phyloP scores from a whole-genome alignment of 2,888 invertebrate genomes.

The Malacosoma neustria region DNA sequence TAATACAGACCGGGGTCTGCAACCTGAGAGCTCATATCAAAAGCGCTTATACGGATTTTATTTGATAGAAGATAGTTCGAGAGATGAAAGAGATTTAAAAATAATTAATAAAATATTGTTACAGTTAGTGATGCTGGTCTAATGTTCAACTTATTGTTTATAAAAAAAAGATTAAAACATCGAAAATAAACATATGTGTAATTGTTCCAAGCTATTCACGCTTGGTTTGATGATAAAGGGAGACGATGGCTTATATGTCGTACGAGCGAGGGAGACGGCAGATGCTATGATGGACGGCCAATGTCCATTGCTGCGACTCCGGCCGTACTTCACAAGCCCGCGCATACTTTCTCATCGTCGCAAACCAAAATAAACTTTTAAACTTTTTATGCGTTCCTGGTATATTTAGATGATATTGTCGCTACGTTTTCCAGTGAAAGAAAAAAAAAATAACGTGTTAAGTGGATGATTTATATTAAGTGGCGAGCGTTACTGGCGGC shows the following conservation, averaged over 20 bases:
- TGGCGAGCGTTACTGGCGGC: slow-evolving; percentile 51
- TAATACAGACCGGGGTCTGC: too few relatives aligned
- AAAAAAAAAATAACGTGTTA: slow-evolving; percentile 57
- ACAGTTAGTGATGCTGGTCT: too few relatives aligned
- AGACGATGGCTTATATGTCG: slow-evolving; percentile 5
- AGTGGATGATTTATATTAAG: slow-evolving; percentile 72
- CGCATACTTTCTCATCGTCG: slow-evolving; percentile 67
- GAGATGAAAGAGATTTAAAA: too few relatives aligned
- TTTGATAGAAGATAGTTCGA: too few relatives aligned
- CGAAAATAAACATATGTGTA: slow-evolving; percentile 42
- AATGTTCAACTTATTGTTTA: too few relatives aligned
- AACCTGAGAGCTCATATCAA: too few relatives aligned
- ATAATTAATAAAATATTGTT: too few relatives aligned
- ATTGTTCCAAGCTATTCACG: slow-evolving; percentile 60
- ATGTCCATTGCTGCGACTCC: slow-evolving; percentile 50
- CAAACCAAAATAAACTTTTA: slow-evolving; percentile 60
- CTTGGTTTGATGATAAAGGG: slow-evolving; percentile 36
- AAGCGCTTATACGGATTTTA: too few relatives aligned
- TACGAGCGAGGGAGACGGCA: slow-evolving; percentile 31
- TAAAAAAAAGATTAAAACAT: slow-evolving; percentile 46
- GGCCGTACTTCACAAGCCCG: slow-evolving; percentile 56
- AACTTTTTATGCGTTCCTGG: slow-evolving; percentile 60
- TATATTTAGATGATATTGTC: slow-evolving; percentile 67
- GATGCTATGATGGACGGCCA: slow-evolving; percentile 57
- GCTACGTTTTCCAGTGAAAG: slow-evolving; percentile 34